A percentile compares a stretch with the other conserved stretches of the same genome.
phyloP scores from a whole-genome alignment of 1,140 invertebrate species.

The Scaptodrosophila lebanonensis region DNA sequence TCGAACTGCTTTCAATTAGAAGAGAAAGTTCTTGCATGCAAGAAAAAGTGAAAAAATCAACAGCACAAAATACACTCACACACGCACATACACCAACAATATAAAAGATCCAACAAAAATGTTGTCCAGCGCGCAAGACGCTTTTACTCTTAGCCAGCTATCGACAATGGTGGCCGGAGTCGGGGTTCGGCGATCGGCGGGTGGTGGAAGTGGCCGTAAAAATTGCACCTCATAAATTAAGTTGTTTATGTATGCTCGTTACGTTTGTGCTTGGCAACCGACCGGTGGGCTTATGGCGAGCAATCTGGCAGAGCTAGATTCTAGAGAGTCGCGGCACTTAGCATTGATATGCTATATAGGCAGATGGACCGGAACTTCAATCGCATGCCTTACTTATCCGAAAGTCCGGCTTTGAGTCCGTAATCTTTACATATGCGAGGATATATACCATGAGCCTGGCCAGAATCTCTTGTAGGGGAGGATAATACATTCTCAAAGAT shows the following conservation, averaged over 20 bases:
- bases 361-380: too few species aligned
- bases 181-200: conserved; percentile 7
- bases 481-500: too few species aligned
- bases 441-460: too few species aligned
- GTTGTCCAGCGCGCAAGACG: conserved; percentile 41
- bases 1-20: conserved; percentile 76
- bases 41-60: conserved; percentile 62
- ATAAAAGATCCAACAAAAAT: conserved; percentile 22
- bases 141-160: conserved; percentile 34
- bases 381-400: too few species aligned
- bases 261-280: too few species aligned
- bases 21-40: conserved; percentile 71
- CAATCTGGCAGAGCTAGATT: too few species aligned
- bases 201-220: conserved; percentile 42
- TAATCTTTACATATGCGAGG: too few species aligned
- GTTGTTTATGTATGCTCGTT: conserved; percentile 45
- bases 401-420: too few species aligned
- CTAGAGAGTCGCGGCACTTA: background rate
- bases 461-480: too few species aligned
- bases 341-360: background rate
- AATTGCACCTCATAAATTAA: conserved; percentile 69
- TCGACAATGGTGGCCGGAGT: background rate
- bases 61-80: conserved; percentile 9
- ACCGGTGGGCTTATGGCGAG: too few species aligned
- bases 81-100: conserved; percentile 28